Evolutionary conservation across 2,888 invertebrate species (phyloP), one percentile per base, ranked within the genome.

Genomic region (Leucophenga montana): DNA sequence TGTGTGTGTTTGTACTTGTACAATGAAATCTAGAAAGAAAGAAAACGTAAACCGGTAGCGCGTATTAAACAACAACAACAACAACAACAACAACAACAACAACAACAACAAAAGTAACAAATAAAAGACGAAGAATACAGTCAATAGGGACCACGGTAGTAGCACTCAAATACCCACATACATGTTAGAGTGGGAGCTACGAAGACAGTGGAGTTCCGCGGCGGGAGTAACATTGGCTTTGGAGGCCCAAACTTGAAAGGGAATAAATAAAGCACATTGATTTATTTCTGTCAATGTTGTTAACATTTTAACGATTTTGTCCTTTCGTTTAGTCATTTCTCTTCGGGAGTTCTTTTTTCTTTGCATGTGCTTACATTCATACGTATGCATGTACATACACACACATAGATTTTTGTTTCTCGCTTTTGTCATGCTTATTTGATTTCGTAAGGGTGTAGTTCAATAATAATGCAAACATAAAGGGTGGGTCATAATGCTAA

Each of bases 251-350:
- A 83, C 73, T 82, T 82, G 77, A 83, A 80, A 77, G 84, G 39
- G 9, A 39, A 81, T 84, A 84, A 84, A 81, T 81, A 78, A 78
- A 80, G 76, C 78, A 80, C 81, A 84, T 81, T 81, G 84, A 81
- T 81, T 81, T 81, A 81, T 81, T 81, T 84, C 73, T 78, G 80
- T 73, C 79, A 79, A 78, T 82, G 84, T 84, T 82, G 84, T 82
- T 82, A 82, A 82, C 84, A 82, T 82, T 81, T 81, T 82, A 82
- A 84, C 82, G 84, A 82, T 84, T 84, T 84, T 82, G 84, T 82
- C 82, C 83, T 82, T 82, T 77, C 81, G 83, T 78, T 84, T 83
- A 79, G 67, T 66, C 59, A 66, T 59, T 62, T 67, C 18, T 48
- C 44, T 67, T 50, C 27, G 39, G 16, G 44, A 18, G 65, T 46